A percentile compares a stretch with the other conserved stretches of the same genome.
phyloP scores from a whole-genome alignment of 2,888 invertebrate genomes.

The Craniophora ligustri region DNA sequence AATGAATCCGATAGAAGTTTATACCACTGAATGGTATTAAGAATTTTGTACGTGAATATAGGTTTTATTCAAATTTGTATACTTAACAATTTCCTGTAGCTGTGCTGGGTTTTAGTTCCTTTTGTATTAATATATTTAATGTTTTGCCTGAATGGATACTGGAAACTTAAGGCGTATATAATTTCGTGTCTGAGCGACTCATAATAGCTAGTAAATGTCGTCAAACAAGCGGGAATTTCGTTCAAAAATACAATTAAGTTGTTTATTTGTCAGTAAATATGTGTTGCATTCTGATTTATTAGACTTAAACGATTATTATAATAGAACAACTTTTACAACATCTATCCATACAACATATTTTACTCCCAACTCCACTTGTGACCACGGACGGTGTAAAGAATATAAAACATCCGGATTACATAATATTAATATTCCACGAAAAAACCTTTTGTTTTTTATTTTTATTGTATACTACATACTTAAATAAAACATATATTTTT shows the following conservation, averaged over 20 bases:
- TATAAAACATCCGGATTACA: too few relatives aligned
- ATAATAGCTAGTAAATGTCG: constrained; percentile 13
- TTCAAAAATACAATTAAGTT: constrained; percentile 10
- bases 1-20: constrained; percentile 53
- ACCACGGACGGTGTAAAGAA: too few relatives aligned
- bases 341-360: too few relatives aligned
- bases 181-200: constrained; percentile 1
- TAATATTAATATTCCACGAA: too few relatives aligned
- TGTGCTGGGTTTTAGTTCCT: neutral
- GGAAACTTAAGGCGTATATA: constrained; percentile 23
- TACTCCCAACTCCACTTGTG: too few relatives aligned
- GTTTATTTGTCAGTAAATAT: too few relatives aligned
- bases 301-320: too few relatives aligned
- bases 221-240: constrained; percentile 19
- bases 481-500: too few relatives aligned
- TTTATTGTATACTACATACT: too few relatives aligned
- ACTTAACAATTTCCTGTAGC: constrained; percentile 16
- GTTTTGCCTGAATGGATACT: neutral
- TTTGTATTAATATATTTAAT: constrained; percentile 25
- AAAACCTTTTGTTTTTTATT: too few relatives aligned
- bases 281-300: too few relatives aligned
- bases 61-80: constrained; percentile 16
- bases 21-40: constrained; percentile 46
- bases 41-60: neutral
- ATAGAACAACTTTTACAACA: too few relatives aligned